Base-by-base conservation (phyloP, 2,113 vertebrate genomes). In the Azemiops feae region DNA sequence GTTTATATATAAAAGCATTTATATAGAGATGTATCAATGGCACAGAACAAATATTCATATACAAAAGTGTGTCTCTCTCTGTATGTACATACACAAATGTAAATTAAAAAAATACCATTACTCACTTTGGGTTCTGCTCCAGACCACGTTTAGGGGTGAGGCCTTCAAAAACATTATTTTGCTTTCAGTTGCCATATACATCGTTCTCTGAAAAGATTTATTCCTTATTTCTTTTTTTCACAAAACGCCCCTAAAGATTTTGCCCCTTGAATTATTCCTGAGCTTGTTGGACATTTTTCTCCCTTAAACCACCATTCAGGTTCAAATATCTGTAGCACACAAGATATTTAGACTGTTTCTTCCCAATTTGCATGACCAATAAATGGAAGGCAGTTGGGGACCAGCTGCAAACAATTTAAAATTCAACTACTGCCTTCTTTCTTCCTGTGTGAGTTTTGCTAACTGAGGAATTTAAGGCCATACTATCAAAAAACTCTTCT, bases 321-420 rank as follows among this genome's bases (percentile, higher is more conserved):
- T 93, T 95, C 94, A 94, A 94, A 96, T 89, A 92, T 94, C 55
- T 0, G 87, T 92, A 96, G 58, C 64, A 53, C 3, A 87, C 0
- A n/a, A 96, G 93, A 94, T n/a, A 9, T 90, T 96, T 50, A 4
- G 89, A 92, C 85, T 90, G 89, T 22, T 95, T 93, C 47, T 93
- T 94, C 74, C 90, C 93, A 94, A 89, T 0, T 1, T 93, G 86
- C 64, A 94, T 95, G 94, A 94, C 89, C 90, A 94, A 94, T 92
- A 94, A 92, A 94, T 95, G 93, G 94, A 96, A 94, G 94, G 95
- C 94, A 94, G 92, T 60, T 92, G 87, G 94, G 94, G 89, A 92
- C 92, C 91, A 39, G 7, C 88, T 53, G 91, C 87, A 93, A 94
- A 58, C 52, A 50, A 93, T 89, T 94, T 89, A 86, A 94, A 95